phyloP scores from a whole-genome alignment of 1,140 invertebrate genomes.

The Cydia splendana region DNA sequence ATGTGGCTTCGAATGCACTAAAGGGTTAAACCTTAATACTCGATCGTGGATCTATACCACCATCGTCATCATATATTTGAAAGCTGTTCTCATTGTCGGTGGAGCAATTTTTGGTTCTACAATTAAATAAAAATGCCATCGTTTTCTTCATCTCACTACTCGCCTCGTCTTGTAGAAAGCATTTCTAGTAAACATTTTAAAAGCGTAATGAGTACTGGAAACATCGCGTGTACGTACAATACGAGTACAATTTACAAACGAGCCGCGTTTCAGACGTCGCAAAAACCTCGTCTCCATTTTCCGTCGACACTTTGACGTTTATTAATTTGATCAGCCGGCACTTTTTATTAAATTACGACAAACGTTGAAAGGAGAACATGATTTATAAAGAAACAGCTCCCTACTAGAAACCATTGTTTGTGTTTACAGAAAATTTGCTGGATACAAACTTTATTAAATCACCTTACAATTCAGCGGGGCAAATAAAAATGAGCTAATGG shows the following conservation, averaged over 20 bases:
- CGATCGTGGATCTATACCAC: too few species aligned
- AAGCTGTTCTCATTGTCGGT: too few species aligned
- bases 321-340: slow-evolving; percentile 45
- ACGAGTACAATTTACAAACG: slow-evolving; percentile 22
- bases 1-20: too few species aligned
- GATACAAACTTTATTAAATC: slow-evolving; percentile 25
- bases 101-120: too few species aligned
- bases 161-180: too few species aligned
- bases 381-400: slow-evolving; percentile 30
- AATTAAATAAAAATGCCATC: too few species aligned
- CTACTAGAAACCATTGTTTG: slow-evolving; percentile 36
- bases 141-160: too few species aligned
- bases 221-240: background rate
- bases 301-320: slow-evolving; percentile 41
- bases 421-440: slow-evolving; percentile 24
- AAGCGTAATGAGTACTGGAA: background rate
- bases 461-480: background rate
- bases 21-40: too few species aligned
- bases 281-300: slow-evolving; percentile 1
- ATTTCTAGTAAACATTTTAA: too few species aligned
- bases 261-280: background rate
- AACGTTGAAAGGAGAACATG: slow-evolving; percentile 37
- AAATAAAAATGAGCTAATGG: slow-evolving; percentile 5
- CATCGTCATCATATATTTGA: too few species aligned
- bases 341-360: slow-evolving; percentile 47